Evolutionary conservation across 2,888 invertebrate genomes (phyloP).

Genomic region (Pasiphila rectangulata): DNA sequence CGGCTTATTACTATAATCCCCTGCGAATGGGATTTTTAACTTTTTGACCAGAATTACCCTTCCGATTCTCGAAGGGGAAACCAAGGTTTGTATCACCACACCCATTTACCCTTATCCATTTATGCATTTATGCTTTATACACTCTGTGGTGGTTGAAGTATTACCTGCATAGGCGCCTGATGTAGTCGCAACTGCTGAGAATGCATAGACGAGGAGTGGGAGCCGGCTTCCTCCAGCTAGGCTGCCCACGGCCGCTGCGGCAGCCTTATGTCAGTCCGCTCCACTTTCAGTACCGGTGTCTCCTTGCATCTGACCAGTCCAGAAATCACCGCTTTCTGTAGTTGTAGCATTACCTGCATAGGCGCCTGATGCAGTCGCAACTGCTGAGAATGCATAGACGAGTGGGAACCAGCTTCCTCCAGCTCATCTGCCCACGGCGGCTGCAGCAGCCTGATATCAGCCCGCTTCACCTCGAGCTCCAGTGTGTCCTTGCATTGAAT

Average conservation of each 20-base stretch:
- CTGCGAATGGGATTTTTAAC: no score
- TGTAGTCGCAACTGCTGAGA: conserved; percentile 57
- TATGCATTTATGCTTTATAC: no score
- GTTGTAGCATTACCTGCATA: conserved; percentile 61
- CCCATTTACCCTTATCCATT: no score
- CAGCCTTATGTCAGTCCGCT: conserved; percentile 93
- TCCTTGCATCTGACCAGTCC: no score
- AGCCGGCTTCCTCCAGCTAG: conserved; percentile 88
- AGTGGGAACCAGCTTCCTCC: conserved; percentile 82
- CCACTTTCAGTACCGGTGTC: conserved; percentile 86
- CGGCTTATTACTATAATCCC: no score
- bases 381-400: conserved; percentile 59
- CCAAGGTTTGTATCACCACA: no score
- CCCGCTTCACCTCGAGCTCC: conserved; percentile 84
- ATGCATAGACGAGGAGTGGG: conserved; percentile 58
- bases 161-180: conserved; percentile 59
- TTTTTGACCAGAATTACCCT: no score
- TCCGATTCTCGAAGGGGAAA: no score
- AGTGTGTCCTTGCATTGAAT: conserved; percentile 36
- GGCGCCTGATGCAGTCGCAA: conserved; percentile 56
- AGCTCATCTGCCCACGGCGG: conserved; percentile 99
- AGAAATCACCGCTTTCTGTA: no score
- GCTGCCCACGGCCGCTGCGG: conserved; percentile 98
- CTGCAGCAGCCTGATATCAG: conserved; percentile 92
- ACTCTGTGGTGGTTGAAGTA: no score